Evolutionary conservation across 2,797 vertebrate species (phyloP), one percentile per base, ranked within the genome.

Genomic region (Xenentodon cancila): DNA sequence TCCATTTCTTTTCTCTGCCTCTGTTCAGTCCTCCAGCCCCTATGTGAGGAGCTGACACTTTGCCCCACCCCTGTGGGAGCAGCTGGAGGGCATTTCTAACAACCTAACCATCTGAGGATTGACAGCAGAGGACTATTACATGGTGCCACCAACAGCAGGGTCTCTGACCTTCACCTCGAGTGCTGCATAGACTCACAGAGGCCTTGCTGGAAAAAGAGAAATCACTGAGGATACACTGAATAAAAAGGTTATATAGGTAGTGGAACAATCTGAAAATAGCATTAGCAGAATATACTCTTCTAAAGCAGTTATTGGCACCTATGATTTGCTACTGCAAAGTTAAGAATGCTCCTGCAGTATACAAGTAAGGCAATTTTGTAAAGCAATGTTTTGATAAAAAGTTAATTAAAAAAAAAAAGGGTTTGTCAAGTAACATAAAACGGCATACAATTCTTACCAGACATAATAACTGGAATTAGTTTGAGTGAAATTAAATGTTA

Each of bases 31-130:
- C 53, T 71, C 47, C 45, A 20, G 18, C 61, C 51, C 46, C 58
- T 30, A 32, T 44, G 58, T 54, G 48, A 4, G 47, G 64, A 76
- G 68, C 57, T 71, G 70, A 75, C 79, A 79, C 72, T 75, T 43
- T 21, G 70, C 75, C 66, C 79, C 67, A 37, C 64, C 81, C 62
- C 53, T 62, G 40, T 53, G 71, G 69, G 77, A 84, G 71, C 68
- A 80, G 74, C 84, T 82, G 75, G 50, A 79, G 27, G 79, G 62
- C 70, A 82, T 77, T 71, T 76, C 63, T 80, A 84, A 81, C 76
- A 79, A 81, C 72, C 74, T 62, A 32, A 72, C 67, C 75, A 65
- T 65, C 73, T 52, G 80, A 75, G 69, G 54, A 74, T 60, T 64
- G 70, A 81, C 75, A 80, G 64, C 51, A 64, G 55, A 64, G 43